These are phyloP conservation scores for Philhelius pedissequus DNA, from an alignment of 2,888 invertebrate genomes.

Conservation along the genomic window DNA sequence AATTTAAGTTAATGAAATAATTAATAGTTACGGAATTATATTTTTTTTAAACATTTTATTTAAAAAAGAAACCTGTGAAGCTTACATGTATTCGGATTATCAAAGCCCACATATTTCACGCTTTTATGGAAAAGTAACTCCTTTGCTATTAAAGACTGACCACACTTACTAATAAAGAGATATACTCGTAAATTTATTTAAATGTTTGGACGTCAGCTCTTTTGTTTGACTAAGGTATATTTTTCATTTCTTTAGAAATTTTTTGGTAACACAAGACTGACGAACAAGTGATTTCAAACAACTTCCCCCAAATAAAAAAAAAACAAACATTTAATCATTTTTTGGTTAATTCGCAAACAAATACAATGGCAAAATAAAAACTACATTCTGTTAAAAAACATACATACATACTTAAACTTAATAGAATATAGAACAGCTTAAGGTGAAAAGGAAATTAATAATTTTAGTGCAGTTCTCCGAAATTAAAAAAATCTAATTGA, in stretches of 20 bases:
- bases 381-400: not conserved
- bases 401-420: not conserved
- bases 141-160: not conserved
- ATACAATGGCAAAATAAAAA: not conserved
- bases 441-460: not conserved
- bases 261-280: too few species aligned
- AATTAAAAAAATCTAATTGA: not conserved
- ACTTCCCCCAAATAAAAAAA: too few species aligned
- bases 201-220: constrained; percentile 44
- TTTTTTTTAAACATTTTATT: too few species aligned
- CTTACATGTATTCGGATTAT: too few species aligned
- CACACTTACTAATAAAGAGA: not conserved
- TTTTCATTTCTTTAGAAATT: too few species aligned
- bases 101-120: too few species aligned
- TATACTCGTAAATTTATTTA: not conserved
- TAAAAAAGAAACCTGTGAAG: too few species aligned
- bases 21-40: not conserved
- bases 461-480: not conserved
- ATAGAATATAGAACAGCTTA: not conserved
- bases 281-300: too few species aligned
- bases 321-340: not conserved
- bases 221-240: not conserved
- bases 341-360: not conserved
- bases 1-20: constrained; percentile 30
- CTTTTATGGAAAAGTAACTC: too few species aligned